Evolutionary conservation across 2,113 vertebrate species (phyloP), one percentile per base, ranked within the genome.

Genomic region (Tautogolabrus adspersus): DNA sequence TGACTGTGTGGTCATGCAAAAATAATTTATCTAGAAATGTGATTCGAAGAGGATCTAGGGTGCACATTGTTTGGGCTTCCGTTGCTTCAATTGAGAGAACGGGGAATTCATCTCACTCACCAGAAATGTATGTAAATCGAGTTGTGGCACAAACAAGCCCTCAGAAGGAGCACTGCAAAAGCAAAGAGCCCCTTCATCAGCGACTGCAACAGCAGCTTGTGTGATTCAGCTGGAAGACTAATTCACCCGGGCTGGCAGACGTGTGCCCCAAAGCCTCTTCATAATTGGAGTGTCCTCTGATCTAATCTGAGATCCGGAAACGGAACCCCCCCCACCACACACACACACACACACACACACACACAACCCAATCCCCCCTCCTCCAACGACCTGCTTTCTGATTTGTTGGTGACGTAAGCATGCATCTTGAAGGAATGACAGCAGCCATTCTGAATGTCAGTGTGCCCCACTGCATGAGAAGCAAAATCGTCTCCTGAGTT

Each of bases 61-160:
- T 9, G 16, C 23, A 60, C 19, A 16, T 51, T 66, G 52, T 67
- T 15, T 42, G 10, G 58, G 18, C 56, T 21, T 56, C 19, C 9
- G 22, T 67, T 46, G 44, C 66, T 59, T 66, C 26, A 51, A 52
- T 58, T 0, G 11, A 61, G 38, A 64, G 51, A 3, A 1, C 37
- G 0, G 47, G 65, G 77, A 79, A 73, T 72, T 81, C 40, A 67
- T 71, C 60, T 75, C 51, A 11, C 69, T 84, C 67, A 38, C 72
- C 65, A 51, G 52, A 83, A 75, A 73, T 82, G 5, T 72, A 66
- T 78, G 59, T 69, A 71, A 65, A 85, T 87, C 40, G 64, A 66
- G 78, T 54, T 80, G 66, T 70, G 68, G 79, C 72, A 82, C 46
- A 85, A 87, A 84, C 79, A 89, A 82, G 62, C 61, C 42, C 72